These are phyloP conservation scores for Apamea anceps DNA, from an alignment of 2,888 invertebrate genomes.

Conservation along the genomic window DNA sequence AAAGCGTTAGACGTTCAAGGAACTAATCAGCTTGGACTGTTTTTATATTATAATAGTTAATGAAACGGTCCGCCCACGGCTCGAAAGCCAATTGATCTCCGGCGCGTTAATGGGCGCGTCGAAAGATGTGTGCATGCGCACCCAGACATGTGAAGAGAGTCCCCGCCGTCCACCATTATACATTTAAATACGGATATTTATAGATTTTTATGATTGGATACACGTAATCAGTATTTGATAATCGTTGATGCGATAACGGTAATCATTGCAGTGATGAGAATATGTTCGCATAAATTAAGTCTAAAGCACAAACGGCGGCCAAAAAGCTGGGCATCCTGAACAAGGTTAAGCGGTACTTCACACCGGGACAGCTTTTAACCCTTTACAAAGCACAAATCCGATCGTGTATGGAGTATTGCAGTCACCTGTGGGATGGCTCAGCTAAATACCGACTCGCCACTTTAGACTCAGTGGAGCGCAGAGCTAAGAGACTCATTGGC, in stretches of 20 bases:
- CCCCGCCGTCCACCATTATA: slow-evolving; percentile 78
- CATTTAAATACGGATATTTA: slow-evolving; percentile 79
- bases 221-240: slow-evolving; percentile 76
- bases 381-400: too few species aligned
- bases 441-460: too few species aligned
- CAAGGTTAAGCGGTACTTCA: too few species aligned
- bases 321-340: too few species aligned
- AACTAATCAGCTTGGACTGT: slow-evolving; percentile 86
- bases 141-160: slow-evolving; percentile 77
- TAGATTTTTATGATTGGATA: slow-evolving; percentile 73
- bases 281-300: slow-evolving; percentile 45
- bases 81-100: slow-evolving; percentile 85
- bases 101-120: slow-evolving; percentile 84
- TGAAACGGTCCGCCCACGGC: slow-evolving; percentile 88
- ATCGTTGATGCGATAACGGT: slow-evolving; percentile 64
- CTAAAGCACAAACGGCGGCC: too few species aligned
- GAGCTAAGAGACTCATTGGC: too few species aligned
- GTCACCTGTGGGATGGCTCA: too few species aligned
- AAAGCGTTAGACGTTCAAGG: slow-evolving; percentile 78
- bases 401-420: too few species aligned
- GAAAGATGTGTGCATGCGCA: slow-evolving; percentile 82
- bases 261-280: slow-evolving; percentile 54
- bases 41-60: slow-evolving; percentile 88
- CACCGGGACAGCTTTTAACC: too few species aligned
- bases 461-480: too few species aligned